phyloP scores from a whole-genome alignment of 2,113 vertebrate genomes.

The Podarcis muralis region DNA sequence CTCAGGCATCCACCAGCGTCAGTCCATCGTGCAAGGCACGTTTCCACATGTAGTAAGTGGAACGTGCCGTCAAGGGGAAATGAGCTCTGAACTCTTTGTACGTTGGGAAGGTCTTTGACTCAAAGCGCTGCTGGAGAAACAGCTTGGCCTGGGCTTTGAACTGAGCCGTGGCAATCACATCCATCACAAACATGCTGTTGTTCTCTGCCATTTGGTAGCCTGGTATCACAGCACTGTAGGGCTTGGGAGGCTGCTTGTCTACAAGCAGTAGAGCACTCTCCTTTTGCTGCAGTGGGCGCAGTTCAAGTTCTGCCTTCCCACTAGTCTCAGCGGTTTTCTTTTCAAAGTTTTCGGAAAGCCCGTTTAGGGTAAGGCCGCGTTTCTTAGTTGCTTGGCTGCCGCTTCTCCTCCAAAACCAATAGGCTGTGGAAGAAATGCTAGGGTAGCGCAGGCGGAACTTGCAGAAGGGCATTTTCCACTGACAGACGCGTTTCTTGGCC shows the following conservation, averaged over 20 bases:
- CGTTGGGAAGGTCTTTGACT: conserved; percentile 92
- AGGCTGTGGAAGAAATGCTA: conserved; percentile 82
- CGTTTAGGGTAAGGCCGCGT: conserved; percentile 33
- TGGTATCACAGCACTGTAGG: conserved; percentile 28
- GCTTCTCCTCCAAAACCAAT: conserved; percentile 87
- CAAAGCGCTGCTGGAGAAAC: conserved; percentile 92
- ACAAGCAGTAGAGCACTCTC: conserved; percentile 15
- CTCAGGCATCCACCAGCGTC: conserved; percentile 87
- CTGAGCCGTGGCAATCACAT: conserved; percentile 87
- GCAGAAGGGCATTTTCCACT: conserved; percentile 81
- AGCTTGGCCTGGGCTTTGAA: conserved; percentile 97
- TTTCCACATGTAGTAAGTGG: conserved; percentile 99
- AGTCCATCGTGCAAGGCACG: conserved; percentile 91
- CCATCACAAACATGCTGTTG: conserved; percentile 84
- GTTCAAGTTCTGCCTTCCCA: neutral
- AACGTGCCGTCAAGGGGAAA: conserved; percentile 91
- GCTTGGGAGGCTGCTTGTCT: neutral
- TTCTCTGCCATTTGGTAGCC: conserved; percentile 59
- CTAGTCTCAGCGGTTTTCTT: neutral
- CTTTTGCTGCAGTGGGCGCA: conserved; percentile 22
- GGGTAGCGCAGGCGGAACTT: conserved; percentile 91
- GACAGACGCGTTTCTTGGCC: conserved; percentile 82
- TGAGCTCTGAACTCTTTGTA: conserved; percentile 94
- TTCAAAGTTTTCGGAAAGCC: neutral
- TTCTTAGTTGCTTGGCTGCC: neutral